A percentile compares a stretch with the other conserved stretches of the same genome.
Conservation (phyloP, 2,888 invertebrate genomes). For the Drosophila histrio region DNA sequence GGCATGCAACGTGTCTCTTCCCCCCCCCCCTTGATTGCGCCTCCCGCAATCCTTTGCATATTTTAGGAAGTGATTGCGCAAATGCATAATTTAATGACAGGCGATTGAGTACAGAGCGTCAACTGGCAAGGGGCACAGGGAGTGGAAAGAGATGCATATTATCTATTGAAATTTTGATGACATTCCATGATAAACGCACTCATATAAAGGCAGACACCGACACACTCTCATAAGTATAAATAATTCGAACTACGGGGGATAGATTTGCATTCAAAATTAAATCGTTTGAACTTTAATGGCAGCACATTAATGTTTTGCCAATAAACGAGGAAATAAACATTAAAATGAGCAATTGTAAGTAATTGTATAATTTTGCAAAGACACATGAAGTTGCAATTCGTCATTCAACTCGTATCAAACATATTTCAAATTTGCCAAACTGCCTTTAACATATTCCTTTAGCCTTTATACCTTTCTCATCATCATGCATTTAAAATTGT, state of each 20-base stretch:
- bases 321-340: neutral
- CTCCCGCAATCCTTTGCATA: constrained; percentile 52
- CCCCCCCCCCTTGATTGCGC: neutral
- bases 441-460: too few species aligned
- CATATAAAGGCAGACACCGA: neutral
- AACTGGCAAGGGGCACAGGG: neutral
- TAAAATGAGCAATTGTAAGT: neutral
- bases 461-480: too few species aligned
- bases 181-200: constrained; percentile 13
- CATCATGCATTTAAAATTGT: too few species aligned
- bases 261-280: constrained; percentile 16
- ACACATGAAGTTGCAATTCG: neutral
- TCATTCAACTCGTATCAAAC: neutral
- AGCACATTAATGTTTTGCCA: neutral
- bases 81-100: constrained; percentile 79
- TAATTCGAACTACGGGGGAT: constrained; percentile 8
- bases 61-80: constrained; percentile 78
- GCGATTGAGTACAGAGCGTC: constrained; percentile 54
- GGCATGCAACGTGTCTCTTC: constrained; percentile 45
- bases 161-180: constrained; percentile 26
- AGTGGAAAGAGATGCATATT: neutral
- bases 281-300: neutral
- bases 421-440: neutral
- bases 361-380: neutral
- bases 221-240: constrained; percentile 6